These are phyloP conservation scores for Zoanthus sansibaricus DNA, from an alignment of 92 coral and sea anemone genomes.

Conservation along the genomic window DNA sequence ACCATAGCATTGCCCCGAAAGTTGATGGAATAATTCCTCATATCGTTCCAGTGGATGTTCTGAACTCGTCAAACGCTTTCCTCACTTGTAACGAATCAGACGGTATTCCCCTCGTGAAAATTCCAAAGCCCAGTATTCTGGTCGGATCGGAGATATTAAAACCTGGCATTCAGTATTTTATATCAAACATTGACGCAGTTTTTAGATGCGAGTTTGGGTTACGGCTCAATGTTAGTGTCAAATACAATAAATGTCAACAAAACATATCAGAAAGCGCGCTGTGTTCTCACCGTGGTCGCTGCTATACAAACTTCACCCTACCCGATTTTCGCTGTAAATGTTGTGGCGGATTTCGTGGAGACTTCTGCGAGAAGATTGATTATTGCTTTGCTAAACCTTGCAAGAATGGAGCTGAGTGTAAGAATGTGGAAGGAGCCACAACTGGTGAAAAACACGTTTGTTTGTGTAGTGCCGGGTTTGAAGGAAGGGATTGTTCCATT, in stretches of 20 bases:
- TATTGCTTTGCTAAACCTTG: conserved; percentile 94
- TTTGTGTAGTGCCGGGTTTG: conserved; percentile 85
- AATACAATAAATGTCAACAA: conserved; percentile 76
- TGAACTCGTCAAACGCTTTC: conserved; percentile 73
- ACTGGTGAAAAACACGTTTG: conserved; percentile 76
- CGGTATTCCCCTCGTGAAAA: conserved; percentile 78
- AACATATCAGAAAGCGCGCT: conserved; percentile 52
- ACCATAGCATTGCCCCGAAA: conserved; percentile 76
- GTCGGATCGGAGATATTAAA: conserved; percentile 68
- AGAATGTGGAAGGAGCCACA: conserved; percentile 67
- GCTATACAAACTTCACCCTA: conserved; percentile 82
- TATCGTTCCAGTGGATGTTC: conserved; percentile 67
- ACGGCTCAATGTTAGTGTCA: conserved; percentile 97
- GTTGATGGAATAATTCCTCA: conserved; percentile 78
- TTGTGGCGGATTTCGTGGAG: conserved; percentile 96
- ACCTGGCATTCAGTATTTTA: conserved; percentile 85
- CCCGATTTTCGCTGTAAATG: conserved; percentile 87
- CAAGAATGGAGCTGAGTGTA: conserved; percentile 83
- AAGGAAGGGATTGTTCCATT: conserved; percentile 87
- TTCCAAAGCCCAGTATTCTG: conserved; percentile 62
- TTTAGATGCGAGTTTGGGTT: conserved; percentile 97
- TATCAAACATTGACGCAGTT: conserved; percentile 88
- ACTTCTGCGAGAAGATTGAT: conserved; percentile 89
- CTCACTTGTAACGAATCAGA: conserved; percentile 78
- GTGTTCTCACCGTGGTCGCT: conserved; percentile 88